Conservation (phyloP, 2,113 vertebrate genomes). For the Bostrychus sinensis region DNA sequence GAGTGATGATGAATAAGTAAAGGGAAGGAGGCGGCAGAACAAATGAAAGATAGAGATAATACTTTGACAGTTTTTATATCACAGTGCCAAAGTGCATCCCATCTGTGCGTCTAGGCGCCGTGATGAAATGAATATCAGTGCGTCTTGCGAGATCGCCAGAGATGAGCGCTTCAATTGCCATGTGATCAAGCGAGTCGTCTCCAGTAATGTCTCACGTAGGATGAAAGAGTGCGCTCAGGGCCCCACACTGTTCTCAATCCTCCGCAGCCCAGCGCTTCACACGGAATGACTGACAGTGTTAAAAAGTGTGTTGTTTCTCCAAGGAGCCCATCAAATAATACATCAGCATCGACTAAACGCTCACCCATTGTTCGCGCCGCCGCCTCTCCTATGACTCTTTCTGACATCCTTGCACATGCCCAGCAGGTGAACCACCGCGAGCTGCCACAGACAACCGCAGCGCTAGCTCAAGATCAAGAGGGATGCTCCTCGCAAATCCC, state of each 20-base stretch:
- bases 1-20: slow-evolving; percentile 16
- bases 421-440: slow-evolving; percentile 50
- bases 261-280: slow-evolving; percentile 35
- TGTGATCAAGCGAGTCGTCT: slow-evolving; percentile 16
- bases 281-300: slow-evolving; percentile 42
- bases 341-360: slow-evolving; percentile 32
- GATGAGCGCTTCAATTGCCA: slow-evolving; percentile 1
- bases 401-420: slow-evolving; percentile 33
- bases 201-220: slow-evolving; percentile 32
- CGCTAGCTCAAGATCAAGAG: slow-evolving; percentile 33
- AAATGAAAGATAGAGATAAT: neutral
- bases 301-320: slow-evolving; percentile 35
- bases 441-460: slow-evolving; percentile 27
- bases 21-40: slow-evolving; percentile 4
- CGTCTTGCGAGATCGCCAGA: slow-evolving; percentile 15
- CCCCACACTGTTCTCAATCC: slow-evolving; percentile 27
- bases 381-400: slow-evolving; percentile 35
- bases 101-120: slow-evolving; percentile 4
- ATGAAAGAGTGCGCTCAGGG: slow-evolving; percentile 28
- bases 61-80: slow-evolving; percentile 7
- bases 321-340: slow-evolving; percentile 26
- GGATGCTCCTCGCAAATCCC: slow-evolving; percentile 2
- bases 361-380: slow-evolving; percentile 13
- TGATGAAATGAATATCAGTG: slow-evolving; percentile 12
- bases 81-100: neutral